Percentiles rank a stretch among this genome's conserved stretches.
Conservation (phyloP, 2,888 invertebrate genomes). For the Saturnia japonica region DNA sequence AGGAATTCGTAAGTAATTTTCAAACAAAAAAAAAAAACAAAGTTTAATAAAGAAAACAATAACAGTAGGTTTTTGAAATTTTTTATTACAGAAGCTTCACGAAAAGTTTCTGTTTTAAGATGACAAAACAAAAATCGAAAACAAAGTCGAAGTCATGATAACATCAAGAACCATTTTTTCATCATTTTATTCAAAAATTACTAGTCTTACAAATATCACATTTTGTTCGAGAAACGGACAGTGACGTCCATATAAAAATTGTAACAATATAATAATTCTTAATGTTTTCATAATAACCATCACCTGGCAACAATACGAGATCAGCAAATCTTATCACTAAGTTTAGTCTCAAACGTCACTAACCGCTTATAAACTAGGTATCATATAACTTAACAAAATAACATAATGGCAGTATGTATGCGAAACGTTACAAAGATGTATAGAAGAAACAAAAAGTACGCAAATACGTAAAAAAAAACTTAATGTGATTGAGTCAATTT, state of each 20-base stretch:
- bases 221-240: constrained; percentile 77
- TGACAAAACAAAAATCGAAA: constrained; percentile 79
- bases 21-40: background rate
- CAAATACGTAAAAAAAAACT: constrained; percentile 30
- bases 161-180: constrained; percentile 79
- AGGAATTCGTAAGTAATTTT: constrained; percentile 58
- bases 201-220: constrained; percentile 80
- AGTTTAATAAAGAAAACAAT: constrained; percentile 32
- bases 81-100: constrained; percentile 79
- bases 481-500: constrained; percentile 31
- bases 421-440: constrained; percentile 59
- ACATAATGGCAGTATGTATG: constrained; percentile 76
- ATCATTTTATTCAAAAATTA: constrained; percentile 68
- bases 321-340: constrained; percentile 75
- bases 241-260: constrained; percentile 79
- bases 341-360: constrained; percentile 69
- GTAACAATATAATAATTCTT: constrained; percentile 80
- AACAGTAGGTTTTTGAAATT: constrained; percentile 43
- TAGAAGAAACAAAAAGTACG: constrained; percentile 49
- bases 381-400: constrained; percentile 68
- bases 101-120: constrained; percentile 74
- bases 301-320: constrained; percentile 76
- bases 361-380: constrained; percentile 69
- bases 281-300: constrained; percentile 78
- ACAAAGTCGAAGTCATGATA: constrained; percentile 78